These are phyloP conservation scores for Merops nubicus DNA, from an alignment of 2,113 vertebrate genomes.

Conservation along the genomic window DNA sequence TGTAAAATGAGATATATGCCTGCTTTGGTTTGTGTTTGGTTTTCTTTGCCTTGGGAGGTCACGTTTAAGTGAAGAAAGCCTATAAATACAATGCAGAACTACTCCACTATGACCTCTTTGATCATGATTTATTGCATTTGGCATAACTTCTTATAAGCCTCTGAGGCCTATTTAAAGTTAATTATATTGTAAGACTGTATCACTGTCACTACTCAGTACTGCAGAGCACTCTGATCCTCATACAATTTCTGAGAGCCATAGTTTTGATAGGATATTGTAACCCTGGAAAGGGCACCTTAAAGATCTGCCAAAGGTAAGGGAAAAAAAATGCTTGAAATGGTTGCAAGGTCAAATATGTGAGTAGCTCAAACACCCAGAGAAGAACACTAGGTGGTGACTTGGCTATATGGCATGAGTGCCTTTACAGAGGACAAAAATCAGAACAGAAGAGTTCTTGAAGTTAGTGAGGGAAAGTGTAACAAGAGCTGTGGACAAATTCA, in stretches of 20 bases:
- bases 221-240: background rate
- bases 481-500: background rate
- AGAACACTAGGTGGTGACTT: slow-evolving; percentile 18
- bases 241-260: background rate
- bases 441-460: background rate
- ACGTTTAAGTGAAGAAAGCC: background rate
- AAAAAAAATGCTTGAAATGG: background rate
- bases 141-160: background rate
- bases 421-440: background rate
- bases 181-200: background rate
- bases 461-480: background rate
- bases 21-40: background rate
- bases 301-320: background rate
- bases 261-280: background rate
- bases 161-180: background rate
- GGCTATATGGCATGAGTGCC: background rate
- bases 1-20: background rate
- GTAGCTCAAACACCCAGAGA: background rate
- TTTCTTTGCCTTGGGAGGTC: too few relatives aligned
- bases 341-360: background rate
- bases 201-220: background rate
- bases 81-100: background rate
- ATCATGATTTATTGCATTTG: background rate
- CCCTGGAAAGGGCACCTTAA: background rate
- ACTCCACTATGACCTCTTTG: background rate